Conservation (phyloP, 2,888 invertebrate genomes). For the Drosophila hamatofila region DNA sequence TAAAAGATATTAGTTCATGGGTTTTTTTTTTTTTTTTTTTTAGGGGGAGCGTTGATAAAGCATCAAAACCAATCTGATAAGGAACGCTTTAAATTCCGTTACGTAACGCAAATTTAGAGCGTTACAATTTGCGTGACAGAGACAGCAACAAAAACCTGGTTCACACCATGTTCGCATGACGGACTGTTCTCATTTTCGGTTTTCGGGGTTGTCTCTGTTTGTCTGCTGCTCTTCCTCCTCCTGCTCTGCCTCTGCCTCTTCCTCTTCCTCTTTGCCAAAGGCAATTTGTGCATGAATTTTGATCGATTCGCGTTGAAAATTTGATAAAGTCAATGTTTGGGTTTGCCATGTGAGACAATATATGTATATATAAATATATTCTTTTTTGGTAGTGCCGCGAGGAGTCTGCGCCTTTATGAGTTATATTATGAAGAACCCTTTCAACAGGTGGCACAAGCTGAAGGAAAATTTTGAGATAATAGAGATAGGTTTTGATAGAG, state of each 20-base stretch:
- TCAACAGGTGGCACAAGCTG: conserved; percentile 33
- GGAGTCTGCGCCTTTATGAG: not conserved
- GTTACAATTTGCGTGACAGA: conserved; percentile 63
- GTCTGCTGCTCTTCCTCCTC: not conserved
- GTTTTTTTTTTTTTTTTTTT: conserved; percentile 16
- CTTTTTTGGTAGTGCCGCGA: conserved; percentile 9
- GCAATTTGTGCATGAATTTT: conserved; percentile 63
- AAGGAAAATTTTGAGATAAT: not conserved
- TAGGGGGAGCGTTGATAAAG: conserved; percentile 80
- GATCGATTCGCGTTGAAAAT: conserved; percentile 68
- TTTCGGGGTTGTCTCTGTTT: conserved; percentile 24
- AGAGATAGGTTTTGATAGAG: not conserved
- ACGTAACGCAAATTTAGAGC: conserved; percentile 85
- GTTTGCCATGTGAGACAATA: conserved; percentile 43
- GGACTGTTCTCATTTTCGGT: conserved; percentile 28
- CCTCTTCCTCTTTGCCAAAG: conserved; percentile 12
- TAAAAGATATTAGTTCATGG: conserved; percentile 38
- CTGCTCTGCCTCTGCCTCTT: conserved; percentile 29
- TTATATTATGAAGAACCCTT: not conserved
- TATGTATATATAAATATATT: not conserved
- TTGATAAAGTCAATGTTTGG: conserved; percentile 61
- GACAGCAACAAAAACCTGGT: conserved; percentile 23
- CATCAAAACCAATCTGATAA: conserved; percentile 84
- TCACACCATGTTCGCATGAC: conserved; percentile 43
- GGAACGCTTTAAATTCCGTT: conserved; percentile 85